Evolutionary conservation across 1,140 invertebrate genomes (phyloP).

Genomic region (Drosophila pallidifrons): DNA sequence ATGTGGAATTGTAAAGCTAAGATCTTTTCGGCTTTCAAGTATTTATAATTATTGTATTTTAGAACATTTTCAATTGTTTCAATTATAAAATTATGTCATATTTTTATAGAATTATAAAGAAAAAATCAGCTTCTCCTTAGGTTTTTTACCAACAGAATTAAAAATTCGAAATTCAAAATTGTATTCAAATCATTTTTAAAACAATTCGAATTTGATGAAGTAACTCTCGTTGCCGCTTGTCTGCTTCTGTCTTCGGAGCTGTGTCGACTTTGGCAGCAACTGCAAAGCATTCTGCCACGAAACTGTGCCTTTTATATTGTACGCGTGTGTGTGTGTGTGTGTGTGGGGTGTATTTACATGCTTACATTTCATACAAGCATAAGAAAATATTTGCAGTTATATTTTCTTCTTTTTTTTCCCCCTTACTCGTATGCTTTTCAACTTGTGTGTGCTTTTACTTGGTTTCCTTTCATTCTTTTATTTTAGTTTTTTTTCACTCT

Average conservation of each 20-base stretch:
- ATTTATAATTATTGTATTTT: no score
- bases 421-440: slow-evolving; percentile 26
- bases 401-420: slow-evolving; percentile 25
- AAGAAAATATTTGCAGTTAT: slow-evolving; percentile 79
- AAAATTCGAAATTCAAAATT: no score
- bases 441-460: slow-evolving; percentile 77
- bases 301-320: slow-evolving; percentile 46
- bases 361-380: slow-evolving; percentile 75
- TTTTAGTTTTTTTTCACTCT: slow-evolving; percentile 2
- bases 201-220: no score
- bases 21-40: no score
- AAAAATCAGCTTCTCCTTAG: no score
- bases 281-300: slow-evolving; percentile 46
- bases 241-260: background rate
- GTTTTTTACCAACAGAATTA: no score
- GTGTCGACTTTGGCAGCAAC: slow-evolving; percentile 39
- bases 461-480: slow-evolving; percentile 58
- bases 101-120: no score
- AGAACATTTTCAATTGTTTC: no score
- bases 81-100: no score
- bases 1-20: no score
- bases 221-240: slow-evolving; percentile 6
- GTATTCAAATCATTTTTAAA: no score
- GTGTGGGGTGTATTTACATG: slow-evolving; percentile 63
- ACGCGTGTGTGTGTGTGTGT: slow-evolving; percentile 25